Percentiles rank a stretch among this genome's conserved stretches.
Evolutionary conservation across 2,888 invertebrate genomes (phyloP).

Genomic region (Plebejus anna): DNA sequence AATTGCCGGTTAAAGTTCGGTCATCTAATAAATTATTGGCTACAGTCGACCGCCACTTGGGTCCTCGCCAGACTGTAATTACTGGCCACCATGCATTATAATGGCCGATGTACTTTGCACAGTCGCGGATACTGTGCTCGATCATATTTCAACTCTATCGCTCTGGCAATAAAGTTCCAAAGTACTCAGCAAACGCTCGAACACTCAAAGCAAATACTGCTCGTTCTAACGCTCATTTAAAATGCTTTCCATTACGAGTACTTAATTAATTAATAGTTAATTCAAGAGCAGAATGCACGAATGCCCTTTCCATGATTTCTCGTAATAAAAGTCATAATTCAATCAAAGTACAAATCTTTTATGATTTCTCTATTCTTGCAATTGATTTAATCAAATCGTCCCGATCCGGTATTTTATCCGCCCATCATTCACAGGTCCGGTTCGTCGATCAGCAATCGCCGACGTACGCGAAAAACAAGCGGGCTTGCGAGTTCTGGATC

Average conservation of each 20-base stretch:
- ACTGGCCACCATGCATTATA: constrained; percentile 62
- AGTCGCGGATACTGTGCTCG: constrained; percentile 33
- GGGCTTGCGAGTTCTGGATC: constrained; percentile 92
- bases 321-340: background rate
- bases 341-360: background rate
- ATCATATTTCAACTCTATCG: constrained; percentile 58
- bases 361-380: background rate
- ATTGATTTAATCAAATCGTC: background rate
- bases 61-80: constrained; percentile 51
- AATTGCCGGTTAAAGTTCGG: constrained; percentile 24
- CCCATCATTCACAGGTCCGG: constrained; percentile 81
- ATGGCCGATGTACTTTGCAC: constrained; percentile 48
- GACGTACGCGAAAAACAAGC: constrained; percentile 90
- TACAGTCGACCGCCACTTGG: constrained; percentile 16
- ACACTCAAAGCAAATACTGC: background rate
- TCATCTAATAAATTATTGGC: constrained; percentile 20
- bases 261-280: background rate
- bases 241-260: background rate
- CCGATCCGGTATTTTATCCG: background rate
- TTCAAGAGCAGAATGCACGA: background rate
- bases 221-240: constrained; percentile 10
- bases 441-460: constrained; percentile 92
- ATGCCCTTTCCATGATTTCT: background rate
- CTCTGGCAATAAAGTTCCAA: background rate
- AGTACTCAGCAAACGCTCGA: background rate